Conservation (phyloP, 2,113 vertebrate species). For the Scatophagus argus region DNA sequence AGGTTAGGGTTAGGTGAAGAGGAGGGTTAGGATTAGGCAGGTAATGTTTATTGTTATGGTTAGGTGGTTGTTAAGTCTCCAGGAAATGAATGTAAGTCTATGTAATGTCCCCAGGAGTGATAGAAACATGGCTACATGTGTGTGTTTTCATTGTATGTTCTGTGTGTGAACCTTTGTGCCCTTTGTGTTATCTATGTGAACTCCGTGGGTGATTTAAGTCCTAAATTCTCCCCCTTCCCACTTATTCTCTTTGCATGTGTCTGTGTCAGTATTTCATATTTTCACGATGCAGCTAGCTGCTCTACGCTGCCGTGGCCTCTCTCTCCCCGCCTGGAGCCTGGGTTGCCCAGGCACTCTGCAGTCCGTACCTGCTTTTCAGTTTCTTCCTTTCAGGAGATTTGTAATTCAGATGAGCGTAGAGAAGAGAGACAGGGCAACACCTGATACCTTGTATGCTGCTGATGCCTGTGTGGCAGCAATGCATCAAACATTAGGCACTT, state of each 20-base stretch:
- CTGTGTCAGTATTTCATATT: slow-evolving; percentile 3
- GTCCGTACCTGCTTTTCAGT: neutral
- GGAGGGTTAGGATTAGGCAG: too few species aligned
- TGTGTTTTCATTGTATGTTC: neutral
- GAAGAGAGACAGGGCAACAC: slow-evolving; percentile 16
- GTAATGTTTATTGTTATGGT: too few species aligned
- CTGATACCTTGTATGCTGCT: slow-evolving; percentile 33
- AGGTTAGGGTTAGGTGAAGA: too few species aligned
- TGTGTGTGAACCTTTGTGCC: neutral
- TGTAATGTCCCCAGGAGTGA: too few species aligned
- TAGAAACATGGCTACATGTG: too few species aligned
- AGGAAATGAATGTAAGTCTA: too few species aligned
- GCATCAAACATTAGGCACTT: neutral
- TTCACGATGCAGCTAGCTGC: slow-evolving; percentile 33
- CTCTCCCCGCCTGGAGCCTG: slow-evolving; percentile 6
- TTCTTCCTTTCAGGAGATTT: slow-evolving; percentile 37
- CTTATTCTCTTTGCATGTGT: neutral
- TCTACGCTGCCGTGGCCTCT: slow-evolving; percentile 22
- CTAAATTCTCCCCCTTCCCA: neutral
- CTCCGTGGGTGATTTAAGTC: slow-evolving; percentile 5
- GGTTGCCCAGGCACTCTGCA: neutral
- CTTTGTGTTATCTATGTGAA: slow-evolving; percentile 2
- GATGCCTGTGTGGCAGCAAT: slow-evolving; percentile 6
- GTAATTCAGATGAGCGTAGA: slow-evolving; percentile 47
- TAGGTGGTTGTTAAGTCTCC: too few species aligned